phyloP scores from a whole-genome alignment of 1,140 invertebrate genomes.

The Macrobrachium nipponense region DNA sequence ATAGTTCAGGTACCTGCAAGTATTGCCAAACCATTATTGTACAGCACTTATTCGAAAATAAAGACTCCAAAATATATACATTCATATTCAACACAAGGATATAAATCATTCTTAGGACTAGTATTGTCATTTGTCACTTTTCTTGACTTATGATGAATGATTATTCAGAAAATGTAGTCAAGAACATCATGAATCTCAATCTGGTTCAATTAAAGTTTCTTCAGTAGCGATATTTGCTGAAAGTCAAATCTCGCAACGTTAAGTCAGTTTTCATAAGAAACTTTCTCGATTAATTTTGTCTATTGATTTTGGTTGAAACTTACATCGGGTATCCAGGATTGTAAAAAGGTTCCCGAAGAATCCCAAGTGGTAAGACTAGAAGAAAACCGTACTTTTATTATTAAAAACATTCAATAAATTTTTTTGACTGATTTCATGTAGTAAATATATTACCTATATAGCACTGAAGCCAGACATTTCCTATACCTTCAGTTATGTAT shows the following conservation, averaged over 20 bases:
- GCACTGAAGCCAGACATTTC: no score
- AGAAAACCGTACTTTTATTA: constrained; percentile 62
- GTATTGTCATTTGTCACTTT: not conserved
- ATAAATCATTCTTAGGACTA: not conserved
- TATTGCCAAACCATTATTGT: constrained; percentile 68
- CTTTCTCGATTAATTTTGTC: not conserved
- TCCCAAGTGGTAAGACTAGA: constrained; percentile 75
- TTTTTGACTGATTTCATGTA: no score
- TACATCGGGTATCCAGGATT: constrained; percentile 73
- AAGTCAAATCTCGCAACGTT: no score
- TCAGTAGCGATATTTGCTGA: no score
- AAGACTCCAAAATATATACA: no score
- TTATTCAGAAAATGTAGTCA: not conserved
- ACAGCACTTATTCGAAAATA: no score
- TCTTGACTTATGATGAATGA: not conserved
- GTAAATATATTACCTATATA: not conserved
- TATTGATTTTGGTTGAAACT: constrained; percentile 52
- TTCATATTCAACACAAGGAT: no score
- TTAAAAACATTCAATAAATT: not conserved
- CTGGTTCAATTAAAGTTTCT: no score
- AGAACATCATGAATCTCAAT: not conserved
- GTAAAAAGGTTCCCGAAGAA: constrained; percentile 77
- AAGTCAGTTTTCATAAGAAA: no score
- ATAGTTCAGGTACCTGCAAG: constrained; percentile 72
- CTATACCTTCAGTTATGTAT: no score